phyloP scores from a whole-genome alignment of 1,140 invertebrate species.

The Dryas iulia region DNA sequence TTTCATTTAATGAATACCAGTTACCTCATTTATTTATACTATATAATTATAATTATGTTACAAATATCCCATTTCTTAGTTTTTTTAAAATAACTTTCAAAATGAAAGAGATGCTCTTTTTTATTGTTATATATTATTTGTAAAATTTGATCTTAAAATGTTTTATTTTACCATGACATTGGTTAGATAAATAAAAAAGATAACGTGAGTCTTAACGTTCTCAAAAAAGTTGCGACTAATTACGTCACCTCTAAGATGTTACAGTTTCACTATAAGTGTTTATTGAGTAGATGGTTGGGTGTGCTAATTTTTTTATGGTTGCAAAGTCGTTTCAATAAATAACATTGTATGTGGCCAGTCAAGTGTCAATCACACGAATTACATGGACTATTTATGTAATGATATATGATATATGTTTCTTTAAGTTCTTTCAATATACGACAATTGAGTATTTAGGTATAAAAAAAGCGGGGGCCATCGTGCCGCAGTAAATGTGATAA shows the following conservation, averaged over 20 bases:
- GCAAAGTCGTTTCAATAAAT: constrained; percentile 23
- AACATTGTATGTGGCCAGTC: constrained; percentile 6
- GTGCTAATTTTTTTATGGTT: constrained; percentile 31
- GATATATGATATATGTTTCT: not conserved
- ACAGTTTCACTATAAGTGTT: not conserved
- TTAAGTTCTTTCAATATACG: not conserved
- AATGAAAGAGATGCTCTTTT: no score
- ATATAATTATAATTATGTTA: no score
- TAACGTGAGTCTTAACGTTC: no score
- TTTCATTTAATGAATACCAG: no score
- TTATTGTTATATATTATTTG: no score
- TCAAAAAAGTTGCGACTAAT: not conserved
- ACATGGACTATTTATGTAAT: not conserved
- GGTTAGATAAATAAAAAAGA: not conserved
- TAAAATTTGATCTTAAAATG: not conserved
- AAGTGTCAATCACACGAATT: constrained; percentile 18
- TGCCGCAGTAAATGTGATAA: no score
- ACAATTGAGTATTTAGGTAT: not conserved
- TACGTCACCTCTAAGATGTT: not conserved
- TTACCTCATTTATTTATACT: no score
- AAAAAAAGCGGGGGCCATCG: no score
- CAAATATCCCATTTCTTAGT: no score
- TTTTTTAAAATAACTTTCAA: no score
- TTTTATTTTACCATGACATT: not conserved
- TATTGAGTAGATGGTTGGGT: constrained; percentile 13